A percentile compares a stretch with the other conserved stretches of the same genome.
phyloP scores from a whole-genome alignment of 2,797 vertebrate genomes.

The Pelodytes ibericus region DNA sequence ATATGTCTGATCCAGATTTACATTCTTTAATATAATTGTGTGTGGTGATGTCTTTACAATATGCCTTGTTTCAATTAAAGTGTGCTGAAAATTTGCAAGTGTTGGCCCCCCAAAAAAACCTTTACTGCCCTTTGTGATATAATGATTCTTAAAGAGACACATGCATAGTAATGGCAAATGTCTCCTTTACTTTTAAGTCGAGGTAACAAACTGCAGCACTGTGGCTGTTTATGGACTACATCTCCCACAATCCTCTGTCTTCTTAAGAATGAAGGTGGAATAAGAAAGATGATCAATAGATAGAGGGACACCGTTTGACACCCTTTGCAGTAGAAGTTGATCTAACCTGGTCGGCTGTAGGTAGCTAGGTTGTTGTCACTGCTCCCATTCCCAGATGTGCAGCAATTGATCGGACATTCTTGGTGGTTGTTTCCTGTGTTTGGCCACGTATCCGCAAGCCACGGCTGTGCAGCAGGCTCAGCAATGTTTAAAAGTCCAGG shows the following conservation, averaged over 20 bases:
- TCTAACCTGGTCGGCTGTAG: slow-evolving; percentile 94
- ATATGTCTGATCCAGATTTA: slow-evolving; percentile 47
- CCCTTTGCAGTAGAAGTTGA: too few species aligned
- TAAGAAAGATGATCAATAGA: too few species aligned
- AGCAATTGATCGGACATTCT: slow-evolving; percentile 98
- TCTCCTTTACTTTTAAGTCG: too few species aligned
- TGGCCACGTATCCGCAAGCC: slow-evolving; percentile 98
- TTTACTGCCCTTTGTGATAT: not conserved
- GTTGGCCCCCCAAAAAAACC: slow-evolving; percentile 11
- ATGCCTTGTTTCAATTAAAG: slow-evolving; percentile 35
- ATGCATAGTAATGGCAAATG: too few species aligned
- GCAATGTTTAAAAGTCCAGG: slow-evolving; percentile 96
- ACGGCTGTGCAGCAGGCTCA: slow-evolving; percentile 90
- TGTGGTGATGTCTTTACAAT: slow-evolving; percentile 26
- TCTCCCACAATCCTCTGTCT: too few species aligned
- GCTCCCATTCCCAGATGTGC: slow-evolving; percentile 91
- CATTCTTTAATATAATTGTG: slow-evolving; percentile 43
- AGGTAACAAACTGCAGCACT: too few species aligned
- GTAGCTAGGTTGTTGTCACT: slow-evolving; percentile 96
- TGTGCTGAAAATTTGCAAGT: slow-evolving; percentile 21
- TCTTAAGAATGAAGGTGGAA: too few species aligned
- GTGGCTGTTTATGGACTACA: too few species aligned
- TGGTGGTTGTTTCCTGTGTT: slow-evolving; percentile 96
- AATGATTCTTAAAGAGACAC: slow-evolving; percentile 25
- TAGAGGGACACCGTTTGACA: too few species aligned